Base-by-base conservation (phyloP, 2,797 vertebrate genomes). In the Neomorphus geoffroyi region DNA sequence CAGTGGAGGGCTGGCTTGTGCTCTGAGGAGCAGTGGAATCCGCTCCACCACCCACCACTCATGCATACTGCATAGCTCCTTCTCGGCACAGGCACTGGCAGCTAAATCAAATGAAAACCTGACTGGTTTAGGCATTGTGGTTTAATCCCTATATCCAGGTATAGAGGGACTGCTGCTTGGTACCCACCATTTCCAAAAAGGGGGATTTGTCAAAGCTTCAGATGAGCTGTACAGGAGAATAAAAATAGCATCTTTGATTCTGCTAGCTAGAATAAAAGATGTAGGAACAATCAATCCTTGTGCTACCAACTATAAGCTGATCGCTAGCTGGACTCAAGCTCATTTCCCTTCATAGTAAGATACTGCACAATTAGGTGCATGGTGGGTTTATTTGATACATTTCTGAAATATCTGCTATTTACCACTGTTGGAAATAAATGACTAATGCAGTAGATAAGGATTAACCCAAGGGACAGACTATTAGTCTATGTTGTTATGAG, bases 381-480 rank as follows among this genome's bases (percentile, higher is more conserved):
- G 41, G 46, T 11, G 65, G 27, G 14, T 50, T 57, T 43, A 11
- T 67, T 30, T 56, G 62, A 9, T 71, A 6, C 10, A 0, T 73
- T 91, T 46, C 81, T 70, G 72, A 67, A 54, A 18, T 72, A 77
- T 33, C 45, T 64, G 65, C 71, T 93, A 15, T 78, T 65, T 61
- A 15, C 46, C 15, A 2, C 81, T 16, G 58, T 21, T 72, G 93
- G 77, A 54, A 87, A 30, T 50, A 53, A 53, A 51, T 11, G 57
- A 21, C 64, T 45, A 70, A 66, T 26, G 64, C 71, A 48, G 82
- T 53, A 45, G 89, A 14, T 10, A 10, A 27, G 71, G 71, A 64
- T 71, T 56, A 51, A 46, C 62, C 48, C 61, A 7, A 17, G 53
- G 62, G 79, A 46, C 45, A 65, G 65, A 28, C 61, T 58, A n/a